Evolutionary conservation across 2,797 vertebrate species (phyloP).

Genomic region (Bovichtus diacanthus): DNA sequence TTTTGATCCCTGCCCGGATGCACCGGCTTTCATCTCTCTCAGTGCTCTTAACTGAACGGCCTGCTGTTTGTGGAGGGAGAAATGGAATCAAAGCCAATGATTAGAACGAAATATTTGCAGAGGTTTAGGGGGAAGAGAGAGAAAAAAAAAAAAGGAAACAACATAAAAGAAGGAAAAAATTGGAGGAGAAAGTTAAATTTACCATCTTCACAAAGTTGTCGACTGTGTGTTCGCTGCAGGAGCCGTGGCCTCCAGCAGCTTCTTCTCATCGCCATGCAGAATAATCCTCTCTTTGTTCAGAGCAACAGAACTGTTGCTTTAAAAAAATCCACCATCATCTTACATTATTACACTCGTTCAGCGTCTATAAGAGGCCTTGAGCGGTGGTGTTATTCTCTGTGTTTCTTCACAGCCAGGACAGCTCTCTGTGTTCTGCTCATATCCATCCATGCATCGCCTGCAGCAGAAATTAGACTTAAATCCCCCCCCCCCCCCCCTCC

Average conservation of each 20-base stretch:
- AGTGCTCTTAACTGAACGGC: conserved; percentile 65
- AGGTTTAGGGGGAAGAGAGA: conserved; percentile 39
- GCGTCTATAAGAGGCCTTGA: conserved; percentile 43
- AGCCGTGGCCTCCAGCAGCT: conserved; percentile 64
- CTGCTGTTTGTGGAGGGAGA: conserved; percentile 62
- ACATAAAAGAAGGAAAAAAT: conserved; percentile 51
- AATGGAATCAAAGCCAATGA: conserved; percentile 74
- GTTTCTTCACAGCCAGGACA: conserved; percentile 20
- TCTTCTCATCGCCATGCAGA: conserved; percentile 47
- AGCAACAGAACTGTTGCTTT: conserved; percentile 53
- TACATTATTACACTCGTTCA: conserved; percentile 47
- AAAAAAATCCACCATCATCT: conserved; percentile 35
- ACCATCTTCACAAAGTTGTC: conserved; percentile 61
- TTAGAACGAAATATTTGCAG: conserved; percentile 70
- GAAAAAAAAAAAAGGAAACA: conserved; percentile 1
- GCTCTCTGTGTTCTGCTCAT: conserved; percentile 33
- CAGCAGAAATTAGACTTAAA: conserved; percentile 21
- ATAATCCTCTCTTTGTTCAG: conserved; percentile 67
- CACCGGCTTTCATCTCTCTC: conserved; percentile 80
- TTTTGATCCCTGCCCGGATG: conserved; percentile 70
- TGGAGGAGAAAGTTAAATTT: conserved; percentile 62
- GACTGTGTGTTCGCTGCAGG: conserved; percentile 56
- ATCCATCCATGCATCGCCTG: conserved; percentile 20
- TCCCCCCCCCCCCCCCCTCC: not conserved
- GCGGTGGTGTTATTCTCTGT: conserved; percentile 13